phyloP scores from a whole-genome alignment of 1,140 invertebrate species.

The Heliconius congener region DNA sequence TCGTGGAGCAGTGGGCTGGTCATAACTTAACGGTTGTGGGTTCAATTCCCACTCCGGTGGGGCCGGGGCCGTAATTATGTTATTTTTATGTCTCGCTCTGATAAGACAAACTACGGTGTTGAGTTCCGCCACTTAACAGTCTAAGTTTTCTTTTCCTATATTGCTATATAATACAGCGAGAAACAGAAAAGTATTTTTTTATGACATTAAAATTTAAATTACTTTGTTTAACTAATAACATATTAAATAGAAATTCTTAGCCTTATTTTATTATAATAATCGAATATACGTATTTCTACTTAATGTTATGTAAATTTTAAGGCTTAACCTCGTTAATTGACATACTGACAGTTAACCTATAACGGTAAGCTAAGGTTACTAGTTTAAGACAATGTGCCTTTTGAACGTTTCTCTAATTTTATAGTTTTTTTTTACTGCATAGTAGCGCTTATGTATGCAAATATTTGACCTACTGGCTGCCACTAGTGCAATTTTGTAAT shows the following conservation, averaged over 20 bases:
- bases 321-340: conserved; percentile 24
- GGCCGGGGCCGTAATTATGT: background rate
- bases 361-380: conserved; percentile 26
- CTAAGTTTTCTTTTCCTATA: background rate
- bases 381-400: conserved; percentile 18
- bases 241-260: background rate
- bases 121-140: background rate
- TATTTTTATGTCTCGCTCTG: background rate
- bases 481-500: conserved; percentile 16
- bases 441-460: conserved; percentile 19
- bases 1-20: background rate
- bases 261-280: background rate
- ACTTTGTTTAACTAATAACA: background rate
- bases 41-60: background rate
- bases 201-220: background rate
- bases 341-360: conserved; percentile 29
- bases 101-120: background rate
- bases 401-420: conserved; percentile 16
- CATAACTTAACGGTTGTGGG: background rate
- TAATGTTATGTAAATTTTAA: conserved; percentile 17
- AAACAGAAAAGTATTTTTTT: background rate
- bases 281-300: background rate
- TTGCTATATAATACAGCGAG: background rate
- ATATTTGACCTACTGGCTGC: conserved; percentile 7
- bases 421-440: background rate